Conservation (phyloP, 1,140 invertebrate genomes). For the Drosophila cardini region DNA sequence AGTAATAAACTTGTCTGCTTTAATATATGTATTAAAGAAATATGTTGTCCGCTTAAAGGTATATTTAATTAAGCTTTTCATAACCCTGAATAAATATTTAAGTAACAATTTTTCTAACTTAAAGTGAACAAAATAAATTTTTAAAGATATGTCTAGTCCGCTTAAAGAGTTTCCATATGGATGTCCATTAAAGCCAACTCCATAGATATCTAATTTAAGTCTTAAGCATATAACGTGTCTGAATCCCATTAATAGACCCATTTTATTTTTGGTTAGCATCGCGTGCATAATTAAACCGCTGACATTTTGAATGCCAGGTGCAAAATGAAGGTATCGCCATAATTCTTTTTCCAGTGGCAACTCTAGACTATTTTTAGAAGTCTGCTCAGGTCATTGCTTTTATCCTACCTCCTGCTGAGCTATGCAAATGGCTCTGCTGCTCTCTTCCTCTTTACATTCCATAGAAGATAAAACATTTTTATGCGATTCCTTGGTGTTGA, state of each 20-base stretch:
- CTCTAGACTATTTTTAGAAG: constrained; percentile 25
- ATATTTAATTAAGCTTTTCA: too few species aligned
- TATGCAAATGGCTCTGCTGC: constrained; percentile 15
- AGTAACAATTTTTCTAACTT: too few species aligned
- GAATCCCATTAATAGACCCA: constrained; percentile 48
- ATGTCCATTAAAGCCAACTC: neutral
- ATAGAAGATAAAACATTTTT: constrained; percentile 46
- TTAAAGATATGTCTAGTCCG: too few species aligned
- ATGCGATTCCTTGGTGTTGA: constrained; percentile 41
- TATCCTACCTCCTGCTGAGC: neutral
- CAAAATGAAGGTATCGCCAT: constrained; percentile 35
- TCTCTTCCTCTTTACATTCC: constrained; percentile 14
- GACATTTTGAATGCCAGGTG: constrained; percentile 54
- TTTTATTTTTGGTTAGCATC: constrained; percentile 54
- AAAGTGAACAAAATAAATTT: too few species aligned
- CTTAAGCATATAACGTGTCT: constrained; percentile 20
- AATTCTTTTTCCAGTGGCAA: constrained; percentile 45
- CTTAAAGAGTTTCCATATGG: too few species aligned
- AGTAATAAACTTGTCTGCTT: too few species aligned
- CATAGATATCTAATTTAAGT: neutral
- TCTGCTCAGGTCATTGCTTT: constrained; percentile 19
- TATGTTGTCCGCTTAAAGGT: too few species aligned
- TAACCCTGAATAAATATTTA: too few species aligned
- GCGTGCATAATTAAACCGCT: constrained; percentile 56
- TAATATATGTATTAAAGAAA: too few species aligned